Conservation (phyloP, 2,888 invertebrate genomes). For the Dryocosmus kuriphilus region DNA sequence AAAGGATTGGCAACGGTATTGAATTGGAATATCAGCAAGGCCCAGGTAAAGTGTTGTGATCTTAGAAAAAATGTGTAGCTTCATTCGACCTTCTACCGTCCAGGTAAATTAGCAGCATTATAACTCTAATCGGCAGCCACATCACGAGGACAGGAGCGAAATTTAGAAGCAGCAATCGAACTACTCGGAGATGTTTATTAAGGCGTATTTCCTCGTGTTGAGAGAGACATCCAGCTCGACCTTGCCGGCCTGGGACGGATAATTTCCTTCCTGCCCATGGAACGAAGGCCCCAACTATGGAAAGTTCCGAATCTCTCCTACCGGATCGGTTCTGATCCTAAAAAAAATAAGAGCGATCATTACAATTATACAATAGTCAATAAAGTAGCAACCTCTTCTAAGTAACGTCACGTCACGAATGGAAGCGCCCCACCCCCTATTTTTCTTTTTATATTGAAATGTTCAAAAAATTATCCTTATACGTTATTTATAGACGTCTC, state of each 20-base stretch:
- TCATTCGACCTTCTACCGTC: conserved; percentile 79
- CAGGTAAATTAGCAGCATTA: conserved; percentile 80
- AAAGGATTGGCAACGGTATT: conserved; percentile 81
- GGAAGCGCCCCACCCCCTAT: no score
- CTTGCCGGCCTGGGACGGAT: conserved; percentile 73
- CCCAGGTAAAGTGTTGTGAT: conserved; percentile 79
- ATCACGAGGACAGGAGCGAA: conserved; percentile 80
- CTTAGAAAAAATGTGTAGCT: conserved; percentile 79
- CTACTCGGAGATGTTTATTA: conserved; percentile 79
- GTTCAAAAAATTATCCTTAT: no score
- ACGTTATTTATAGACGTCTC: no score
- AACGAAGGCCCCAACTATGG: conserved; percentile 78
- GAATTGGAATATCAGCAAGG: conserved; percentile 78
- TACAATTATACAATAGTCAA: no score
- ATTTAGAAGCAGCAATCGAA: conserved; percentile 79
- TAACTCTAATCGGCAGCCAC: conserved; percentile 80
- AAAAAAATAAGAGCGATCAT: no score
- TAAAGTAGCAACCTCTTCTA: no score
- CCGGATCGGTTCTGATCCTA: conserved; percentile 54
- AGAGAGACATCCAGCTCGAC: conserved; percentile 77
- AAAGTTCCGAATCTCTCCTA: conserved; percentile 79
- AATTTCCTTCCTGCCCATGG: conserved; percentile 78
- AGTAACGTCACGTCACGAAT: no score
- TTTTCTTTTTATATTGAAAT: no score
- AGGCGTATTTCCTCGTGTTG: conserved; percentile 79